Evolutionary conservation across 2,888 invertebrate species (phyloP).

Genomic region (Neoitamus cyanurus): DNA sequence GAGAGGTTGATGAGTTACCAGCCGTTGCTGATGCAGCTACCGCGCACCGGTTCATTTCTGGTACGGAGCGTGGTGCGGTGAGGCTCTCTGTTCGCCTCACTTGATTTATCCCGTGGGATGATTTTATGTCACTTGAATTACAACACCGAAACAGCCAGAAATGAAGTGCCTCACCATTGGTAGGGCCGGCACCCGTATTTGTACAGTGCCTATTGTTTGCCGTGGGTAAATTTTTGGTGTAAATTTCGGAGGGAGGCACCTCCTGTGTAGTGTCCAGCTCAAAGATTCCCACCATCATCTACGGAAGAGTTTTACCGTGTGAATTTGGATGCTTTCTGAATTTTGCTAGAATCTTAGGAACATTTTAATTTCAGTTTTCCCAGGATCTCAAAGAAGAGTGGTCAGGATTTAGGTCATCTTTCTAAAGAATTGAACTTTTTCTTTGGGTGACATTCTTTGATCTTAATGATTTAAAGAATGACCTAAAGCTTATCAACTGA

Average conservation of each 20-base stretch:
- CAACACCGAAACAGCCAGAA: neutral
- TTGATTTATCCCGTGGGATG: conserved; percentile 51
- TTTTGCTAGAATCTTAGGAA: neutral
- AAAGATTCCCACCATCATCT: conserved; percentile 10
- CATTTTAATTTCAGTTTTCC: neutral
- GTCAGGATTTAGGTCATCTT: too few relatives aligned
- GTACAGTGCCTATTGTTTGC: conserved; percentile 43
- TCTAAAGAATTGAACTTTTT: too few relatives aligned
- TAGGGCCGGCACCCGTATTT: conserved; percentile 47
- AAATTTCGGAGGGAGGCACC: neutral
- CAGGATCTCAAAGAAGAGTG: too few relatives aligned
- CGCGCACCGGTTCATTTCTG: neutral
- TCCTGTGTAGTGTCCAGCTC: conserved; percentile 18
- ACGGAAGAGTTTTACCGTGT: neutral
- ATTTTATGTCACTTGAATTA: conserved; percentile 47
- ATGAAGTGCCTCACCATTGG: neutral
- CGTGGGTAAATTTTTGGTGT: conserved; percentile 48
- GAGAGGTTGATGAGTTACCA: neutral
- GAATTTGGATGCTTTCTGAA: neutral
- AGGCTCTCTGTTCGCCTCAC: neutral
- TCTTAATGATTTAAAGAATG: too few relatives aligned
- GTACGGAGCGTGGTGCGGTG: neutral
- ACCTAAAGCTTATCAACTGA: too few relatives aligned
- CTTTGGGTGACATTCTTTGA: too few relatives aligned
- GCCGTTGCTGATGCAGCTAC: neutral